These are phyloP conservation scores for Poecilia velifera DNA, from an alignment of 2,797 vertebrate species.

Conservation along the genomic window DNA sequence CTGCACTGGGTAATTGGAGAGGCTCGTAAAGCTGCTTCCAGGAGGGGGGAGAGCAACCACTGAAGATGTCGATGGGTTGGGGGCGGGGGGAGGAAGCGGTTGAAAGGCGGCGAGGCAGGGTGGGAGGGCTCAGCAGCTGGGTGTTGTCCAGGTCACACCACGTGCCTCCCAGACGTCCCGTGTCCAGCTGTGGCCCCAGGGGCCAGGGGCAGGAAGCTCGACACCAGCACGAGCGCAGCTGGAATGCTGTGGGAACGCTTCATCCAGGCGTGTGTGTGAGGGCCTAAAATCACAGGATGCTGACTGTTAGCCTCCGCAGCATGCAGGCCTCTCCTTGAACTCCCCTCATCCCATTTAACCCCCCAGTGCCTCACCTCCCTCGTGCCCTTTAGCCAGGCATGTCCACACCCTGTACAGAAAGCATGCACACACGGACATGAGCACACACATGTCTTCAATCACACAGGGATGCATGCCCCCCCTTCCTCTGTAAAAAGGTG, in stretches of 20 bases:
- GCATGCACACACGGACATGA: conserved; percentile 19
- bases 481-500: conserved; percentile 76
- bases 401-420: conserved; percentile 50
- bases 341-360: conserved; percentile 36
- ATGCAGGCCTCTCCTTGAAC: conserved; percentile 64
- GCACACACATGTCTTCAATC: conserved; percentile 16
- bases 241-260: conserved; percentile 71
- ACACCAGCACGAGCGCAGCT: conserved; percentile 69
- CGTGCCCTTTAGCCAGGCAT: conserved; percentile 74
- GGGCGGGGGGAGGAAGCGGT: conserved; percentile 3
- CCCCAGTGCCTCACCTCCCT: conserved; percentile 63
- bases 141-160: conserved; percentile 77
- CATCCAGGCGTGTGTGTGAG: conserved; percentile 36
- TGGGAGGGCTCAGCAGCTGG: conserved; percentile 67
- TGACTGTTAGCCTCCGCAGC: conserved; percentile 62
- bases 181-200: conserved; percentile 79
- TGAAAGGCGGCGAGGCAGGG: conserved; percentile 27
- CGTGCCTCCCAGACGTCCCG: conserved; percentile 77
- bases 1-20: conserved; percentile 80
- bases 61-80: conserved; percentile 50
- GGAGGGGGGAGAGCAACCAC: conserved; percentile 58
- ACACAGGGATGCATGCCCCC: conserved; percentile 65
- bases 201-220: conserved; percentile 77
- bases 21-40: conserved; percentile 80
- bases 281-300: conserved; percentile 60